Base-by-base conservation (phyloP, 2,113 vertebrate genomes). In the Hippocampus barbouri region DNA sequence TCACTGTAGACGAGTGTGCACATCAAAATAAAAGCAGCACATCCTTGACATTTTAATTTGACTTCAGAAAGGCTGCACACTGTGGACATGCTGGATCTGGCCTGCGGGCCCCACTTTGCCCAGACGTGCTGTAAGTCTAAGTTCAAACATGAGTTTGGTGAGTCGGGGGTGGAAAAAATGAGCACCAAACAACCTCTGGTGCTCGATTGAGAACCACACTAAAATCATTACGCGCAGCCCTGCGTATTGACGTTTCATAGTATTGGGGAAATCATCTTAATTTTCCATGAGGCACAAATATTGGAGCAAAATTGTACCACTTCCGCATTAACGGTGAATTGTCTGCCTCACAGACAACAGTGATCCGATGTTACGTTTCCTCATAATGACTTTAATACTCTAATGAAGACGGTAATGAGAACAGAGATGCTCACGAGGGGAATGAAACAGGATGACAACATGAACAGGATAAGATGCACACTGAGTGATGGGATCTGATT, bases 311-410 rank as follows among this genome's bases (percentile, higher is more conserved):
- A 45, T 69, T 63, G 70, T 45, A 74, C 47, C 41, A 75, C 64
- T 57, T 78, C 43, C 67, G 66, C 61, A 80, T 71, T 20, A 38
- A 73, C 65, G 66, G 57, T 61, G 38, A 71, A 66, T 71, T 71
- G 40, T 77, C 38, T 59, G 72, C 70, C 45, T 64, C 59, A 41
- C 54, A 61, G 73, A 74, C 67, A 77, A 75, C 70, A 77, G 21
- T 71, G 18, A 40, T 20, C 62, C 54, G 70, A 70, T 84, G 82
- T 79, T 72, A 38, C 1, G 41, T 69, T 57, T 41, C 62, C 66
- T 20, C 25, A 72, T 63, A 63, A 66, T 64, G 76, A 41, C 62
- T 57, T 53, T 66, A 53, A 66, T 47, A 64, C 38, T 69, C 69
- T 41, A 23, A 45, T 54, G 49, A 27, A 66, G 5, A 45, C 41